These are phyloP conservation scores for Baccha elongata DNA, from an alignment of 2,888 invertebrate genomes.

Conservation along the genomic window DNA sequence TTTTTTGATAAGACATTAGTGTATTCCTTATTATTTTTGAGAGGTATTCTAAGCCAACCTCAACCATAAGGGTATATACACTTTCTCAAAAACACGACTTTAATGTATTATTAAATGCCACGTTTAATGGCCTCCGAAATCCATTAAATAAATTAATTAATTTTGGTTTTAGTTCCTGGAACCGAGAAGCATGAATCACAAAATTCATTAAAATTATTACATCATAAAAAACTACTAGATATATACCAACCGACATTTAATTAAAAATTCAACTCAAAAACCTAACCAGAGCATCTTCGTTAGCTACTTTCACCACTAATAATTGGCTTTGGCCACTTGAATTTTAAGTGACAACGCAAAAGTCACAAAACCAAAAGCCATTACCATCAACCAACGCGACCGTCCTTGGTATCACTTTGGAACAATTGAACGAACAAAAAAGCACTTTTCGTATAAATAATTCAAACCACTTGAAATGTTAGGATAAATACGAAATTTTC, in stretches of 20 bases:
- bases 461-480: constrained; percentile 6
- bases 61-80: too few species aligned
- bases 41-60: too few species aligned
- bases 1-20: too few species aligned
- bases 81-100: too few species aligned
- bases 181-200: too few species aligned
- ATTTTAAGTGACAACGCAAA: constrained; percentile 12
- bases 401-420: neutral
- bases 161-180: too few species aligned
- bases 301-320: neutral
- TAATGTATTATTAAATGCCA: too few species aligned
- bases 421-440: constrained; percentile 19
- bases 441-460: constrained; percentile 11
- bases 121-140: too few species aligned
- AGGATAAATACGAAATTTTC: constrained; percentile 5
- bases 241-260: neutral
- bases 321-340: neutral
- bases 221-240: too few species aligned
- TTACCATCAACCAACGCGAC: neutral
- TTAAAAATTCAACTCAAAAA: neutral
- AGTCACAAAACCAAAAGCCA: neutral
- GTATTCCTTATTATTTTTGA: too few species aligned
- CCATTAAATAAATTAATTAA: too few species aligned
- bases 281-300: neutral
- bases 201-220: too few species aligned